A percentile compares a stretch with the other conserved stretches of the same genome.
Evolutionary conservation across 2,113 vertebrate species (phyloP).

Genomic region (Benitochromis conjunctus): DNA sequence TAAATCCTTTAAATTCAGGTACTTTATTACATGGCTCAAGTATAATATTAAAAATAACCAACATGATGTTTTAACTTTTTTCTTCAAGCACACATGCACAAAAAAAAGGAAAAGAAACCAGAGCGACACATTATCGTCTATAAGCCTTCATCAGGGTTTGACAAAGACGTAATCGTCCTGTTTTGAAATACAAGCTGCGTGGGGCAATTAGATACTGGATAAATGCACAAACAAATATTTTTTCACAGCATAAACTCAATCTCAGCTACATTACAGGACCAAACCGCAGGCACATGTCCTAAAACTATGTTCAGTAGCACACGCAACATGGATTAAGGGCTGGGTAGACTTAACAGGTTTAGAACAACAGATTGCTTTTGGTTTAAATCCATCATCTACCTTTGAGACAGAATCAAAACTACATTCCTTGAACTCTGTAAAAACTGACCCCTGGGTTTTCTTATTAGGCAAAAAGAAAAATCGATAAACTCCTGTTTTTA

Average conservation of each 20-base stretch:
- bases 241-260: background rate
- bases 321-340: slow-evolving; percentile 22
- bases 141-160: background rate
- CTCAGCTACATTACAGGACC: background rate
- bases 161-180: background rate
- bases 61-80: background rate
- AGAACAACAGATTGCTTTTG: slow-evolving; percentile 18
- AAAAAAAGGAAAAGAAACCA: background rate
- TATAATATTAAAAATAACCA: background rate
- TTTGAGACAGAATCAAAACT: background rate
- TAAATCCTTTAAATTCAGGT: background rate
- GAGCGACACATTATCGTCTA: background rate
- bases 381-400: slow-evolving; percentile 16
- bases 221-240: background rate
- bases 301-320: background rate
- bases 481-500: background rate
- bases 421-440: background rate
- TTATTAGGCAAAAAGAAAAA: background rate
- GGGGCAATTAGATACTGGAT: background rate
- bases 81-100: background rate
- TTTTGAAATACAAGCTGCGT: background rate
- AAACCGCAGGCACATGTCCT: background rate
- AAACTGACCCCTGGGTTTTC: background rate
- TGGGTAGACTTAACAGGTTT: slow-evolving; percentile 49
- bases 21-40: background rate